Percentiles rank a stretch among this genome's conserved stretches.
These are phyloP conservation scores for Ophonus ardosiacus DNA, from an alignment of 2,888 invertebrate species.

Conservation along the genomic window DNA sequence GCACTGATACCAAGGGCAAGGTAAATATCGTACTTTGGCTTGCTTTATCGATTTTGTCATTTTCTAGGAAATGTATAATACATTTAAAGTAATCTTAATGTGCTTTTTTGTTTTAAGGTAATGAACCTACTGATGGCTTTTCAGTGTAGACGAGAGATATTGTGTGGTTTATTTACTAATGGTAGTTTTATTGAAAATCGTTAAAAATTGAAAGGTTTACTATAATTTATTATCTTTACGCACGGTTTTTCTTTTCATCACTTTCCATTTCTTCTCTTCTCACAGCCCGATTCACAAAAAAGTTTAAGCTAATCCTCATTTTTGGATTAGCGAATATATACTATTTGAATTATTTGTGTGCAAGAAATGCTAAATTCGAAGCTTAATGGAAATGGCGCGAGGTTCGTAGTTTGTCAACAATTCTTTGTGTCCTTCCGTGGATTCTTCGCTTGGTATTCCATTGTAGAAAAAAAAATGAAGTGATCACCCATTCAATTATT, in stretches of 20 bases:
- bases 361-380: too few species aligned
- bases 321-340: too few species aligned
- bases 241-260: not conserved
- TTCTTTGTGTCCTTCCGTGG: too few species aligned
- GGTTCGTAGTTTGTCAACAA: too few species aligned
- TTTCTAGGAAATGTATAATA: conserved; percentile 45
- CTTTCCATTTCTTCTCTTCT: not conserved
- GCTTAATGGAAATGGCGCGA: too few species aligned
- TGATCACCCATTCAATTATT: too few species aligned
- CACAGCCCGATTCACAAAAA: too few species aligned
- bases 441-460: too few species aligned
- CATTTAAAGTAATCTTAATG: conserved; percentile 43
- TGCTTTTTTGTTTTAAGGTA: conserved; percentile 34
- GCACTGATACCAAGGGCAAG: conserved; percentile 49
- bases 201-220: not conserved
- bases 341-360: too few species aligned
- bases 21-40: conserved; percentile 34
- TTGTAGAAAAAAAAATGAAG: too few species aligned
- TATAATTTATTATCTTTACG: conserved; percentile 1
- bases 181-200: not conserved
- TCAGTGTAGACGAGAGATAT: conserved; percentile 8
- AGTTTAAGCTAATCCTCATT: too few species aligned
- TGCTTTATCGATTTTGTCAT: conserved; percentile 41
- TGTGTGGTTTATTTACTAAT: conserved; percentile 16
- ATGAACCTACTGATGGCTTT: conserved; percentile 23